Base-by-base conservation (phyloP, 2,797 vertebrate genomes). In the Periophthalmus magnuspinnatus region DNA sequence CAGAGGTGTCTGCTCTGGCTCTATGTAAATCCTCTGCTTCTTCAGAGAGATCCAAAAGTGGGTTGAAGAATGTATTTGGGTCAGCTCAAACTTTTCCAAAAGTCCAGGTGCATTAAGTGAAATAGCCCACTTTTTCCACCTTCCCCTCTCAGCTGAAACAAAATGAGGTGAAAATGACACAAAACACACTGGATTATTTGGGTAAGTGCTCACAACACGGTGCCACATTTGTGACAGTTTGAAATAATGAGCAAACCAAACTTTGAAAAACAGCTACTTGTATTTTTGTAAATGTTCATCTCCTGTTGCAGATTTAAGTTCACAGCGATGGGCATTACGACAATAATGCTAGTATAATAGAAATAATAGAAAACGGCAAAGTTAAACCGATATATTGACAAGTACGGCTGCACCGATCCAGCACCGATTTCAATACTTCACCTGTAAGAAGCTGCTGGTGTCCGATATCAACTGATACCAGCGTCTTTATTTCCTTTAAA, bases 1-100 rank as follows among this genome's bases (percentile, higher is more conserved):
- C 59, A 22, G 59, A 61, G 34, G 59, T 61, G 9, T 41, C 59
- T 41, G 34, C 22, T 5, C 59, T 41, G 59, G 13, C 3, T 64
- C n/a, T 47, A 17, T 47, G 61, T 24, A 63, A 63, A 63, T 63
- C 38, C 61, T 45, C 38, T 47, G 11, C 34, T 62, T 24, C 38
- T 63, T 24, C 61, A 47, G 61, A 63, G 13, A 22, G 24, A 63
- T 63, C 61, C 38, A 28, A 63, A 64, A 64, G 62, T 64, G 41
- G 41, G 62, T 64, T 64, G 62, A 64, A 64, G 62, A 47, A 64
- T 64, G 41, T 47, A 64, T 64, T 47, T 64, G 62, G 65, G 65
- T 55, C 62, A 47, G 41, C 61, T 45, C 61, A 63, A 63, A 63
- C 61, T 63, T 63, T 41, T 47, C 6, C 62, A 48, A 64, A 64